phyloP scores from a whole-genome alignment of 1,140 invertebrate genomes.

The Aphis gossypii region DNA sequence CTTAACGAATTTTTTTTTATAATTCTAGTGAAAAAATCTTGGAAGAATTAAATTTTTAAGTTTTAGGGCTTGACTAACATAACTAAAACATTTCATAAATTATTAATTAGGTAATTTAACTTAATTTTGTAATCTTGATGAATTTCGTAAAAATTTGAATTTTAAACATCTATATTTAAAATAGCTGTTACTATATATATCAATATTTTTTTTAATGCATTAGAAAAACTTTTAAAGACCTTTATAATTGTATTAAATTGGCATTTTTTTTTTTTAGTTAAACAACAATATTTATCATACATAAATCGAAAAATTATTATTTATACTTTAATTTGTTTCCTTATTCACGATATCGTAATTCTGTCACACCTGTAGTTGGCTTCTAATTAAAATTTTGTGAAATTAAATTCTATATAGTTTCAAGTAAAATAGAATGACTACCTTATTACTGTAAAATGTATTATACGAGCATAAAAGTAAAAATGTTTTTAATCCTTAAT shows the following conservation, averaged over 20 bases:
- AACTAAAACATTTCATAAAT: too few relatives aligned
- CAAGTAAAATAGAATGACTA: background rate
- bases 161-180: too few relatives aligned
- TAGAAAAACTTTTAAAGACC: too few relatives aligned
- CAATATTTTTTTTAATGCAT: too few relatives aligned
- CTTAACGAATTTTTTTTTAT: background rate
- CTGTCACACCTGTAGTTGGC: background rate
- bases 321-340: constrained; percentile 1
- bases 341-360: background rate
- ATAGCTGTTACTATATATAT: too few relatives aligned
- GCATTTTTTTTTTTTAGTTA: too few relatives aligned
- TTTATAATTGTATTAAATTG: background rate
- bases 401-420: background rate
- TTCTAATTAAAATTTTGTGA: background rate
- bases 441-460: too few relatives aligned
- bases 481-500: too few relatives aligned
- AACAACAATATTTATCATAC: background rate
- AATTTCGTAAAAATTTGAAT: background rate
- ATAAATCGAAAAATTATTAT: too few relatives aligned
- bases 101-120: too few relatives aligned
- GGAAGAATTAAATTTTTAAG: background rate
- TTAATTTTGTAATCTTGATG: background rate
- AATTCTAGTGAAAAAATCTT: background rate
- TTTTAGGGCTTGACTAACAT: too few relatives aligned
- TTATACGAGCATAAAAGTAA: too few relatives aligned